phyloP scores from a whole-genome alignment of 2,888 invertebrate species.

The Prenolepis imparis region DNA sequence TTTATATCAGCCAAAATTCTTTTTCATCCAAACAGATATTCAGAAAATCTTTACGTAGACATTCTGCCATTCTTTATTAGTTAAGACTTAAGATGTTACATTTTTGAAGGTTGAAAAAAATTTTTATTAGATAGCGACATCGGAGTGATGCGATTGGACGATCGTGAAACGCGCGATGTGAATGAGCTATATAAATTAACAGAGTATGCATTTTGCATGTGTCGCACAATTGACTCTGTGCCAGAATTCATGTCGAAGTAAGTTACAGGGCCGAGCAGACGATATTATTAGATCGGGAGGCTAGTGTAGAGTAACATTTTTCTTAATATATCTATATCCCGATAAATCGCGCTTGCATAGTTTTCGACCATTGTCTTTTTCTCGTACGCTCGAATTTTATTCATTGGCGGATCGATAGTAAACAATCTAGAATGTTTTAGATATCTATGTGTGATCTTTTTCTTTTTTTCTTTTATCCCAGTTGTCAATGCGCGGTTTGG shows the following conservation, averaged over 20 bases:
- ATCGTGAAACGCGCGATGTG: not conserved
- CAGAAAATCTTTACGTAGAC: not conserved
- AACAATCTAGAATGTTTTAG: slow-evolving; percentile 5
- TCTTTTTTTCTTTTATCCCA: not conserved
- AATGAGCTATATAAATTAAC: slow-evolving; percentile 48
- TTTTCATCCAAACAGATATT: not conserved
- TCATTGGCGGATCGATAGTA: not conserved
- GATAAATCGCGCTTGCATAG: not conserved
- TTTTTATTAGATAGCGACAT: not conserved
- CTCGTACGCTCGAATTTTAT: not conserved
- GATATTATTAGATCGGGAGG: slow-evolving; percentile 75
- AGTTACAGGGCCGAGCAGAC: slow-evolving; percentile 74
- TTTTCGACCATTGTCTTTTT: not conserved
- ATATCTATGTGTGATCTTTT: not conserved
- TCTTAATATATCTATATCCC: slow-evolving; percentile 5
- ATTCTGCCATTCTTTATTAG: not conserved
- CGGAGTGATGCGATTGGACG: not conserved
- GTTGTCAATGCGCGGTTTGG: not conserved
- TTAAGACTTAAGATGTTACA: not conserved
- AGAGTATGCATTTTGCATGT: slow-evolving; percentile 59
- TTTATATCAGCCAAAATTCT: not conserved
- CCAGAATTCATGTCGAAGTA: slow-evolving; percentile 73
- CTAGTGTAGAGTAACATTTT: slow-evolving; percentile 53
- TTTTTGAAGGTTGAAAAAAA: not conserved
- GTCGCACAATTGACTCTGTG: slow-evolving; percentile 73